A percentile compares a stretch with the other conserved stretches of the same genome.
Conservation (phyloP, 2,113 vertebrate genomes). For the Nycticryphes semicollaris region DNA sequence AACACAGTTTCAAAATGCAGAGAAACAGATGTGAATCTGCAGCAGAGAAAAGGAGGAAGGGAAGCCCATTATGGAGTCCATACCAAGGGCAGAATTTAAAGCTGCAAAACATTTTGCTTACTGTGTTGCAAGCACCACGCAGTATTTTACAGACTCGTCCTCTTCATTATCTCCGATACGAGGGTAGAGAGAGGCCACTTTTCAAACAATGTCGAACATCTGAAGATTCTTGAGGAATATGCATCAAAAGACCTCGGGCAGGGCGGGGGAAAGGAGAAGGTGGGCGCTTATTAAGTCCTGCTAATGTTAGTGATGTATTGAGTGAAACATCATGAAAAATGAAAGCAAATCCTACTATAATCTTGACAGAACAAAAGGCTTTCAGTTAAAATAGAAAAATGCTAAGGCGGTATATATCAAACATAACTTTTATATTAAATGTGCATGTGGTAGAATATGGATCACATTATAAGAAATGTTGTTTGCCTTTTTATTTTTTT, state of each 20-base stretch:
- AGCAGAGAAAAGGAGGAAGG: slow-evolving; percentile 17
- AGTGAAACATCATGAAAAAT: slow-evolving; percentile 73
- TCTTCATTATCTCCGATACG: not conserved
- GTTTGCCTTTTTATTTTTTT: slow-evolving; percentile 8
- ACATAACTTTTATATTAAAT: slow-evolving; percentile 76
- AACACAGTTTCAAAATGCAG: slow-evolving; percentile 62
- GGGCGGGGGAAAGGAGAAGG: not conserved
- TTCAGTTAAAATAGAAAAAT: slow-evolving; percentile 71
- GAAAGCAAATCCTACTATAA: slow-evolving; percentile 74
- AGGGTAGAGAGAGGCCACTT: not conserved
- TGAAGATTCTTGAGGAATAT: not conserved
- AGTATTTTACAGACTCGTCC: not conserved
- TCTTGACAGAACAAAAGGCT: slow-evolving; percentile 79
- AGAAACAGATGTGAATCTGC: slow-evolving; percentile 75
- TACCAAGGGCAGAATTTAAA: not conserved
- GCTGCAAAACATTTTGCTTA: not conserved
- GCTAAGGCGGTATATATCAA: slow-evolving; percentile 68
- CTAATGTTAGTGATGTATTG: slow-evolving; percentile 71
- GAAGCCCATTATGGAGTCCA: slow-evolving; percentile 5
- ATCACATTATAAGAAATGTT: slow-evolving; percentile 68
- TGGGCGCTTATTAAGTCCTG: slow-evolving; percentile 46
- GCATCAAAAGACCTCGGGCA: not conserved
- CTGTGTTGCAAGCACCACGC: not conserved
- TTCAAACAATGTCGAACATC: not conserved
- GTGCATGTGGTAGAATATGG: slow-evolving; percentile 69